phyloP scores from a whole-genome alignment of 2,888 invertebrate genomes.

The Hecatera dysodea region DNA sequence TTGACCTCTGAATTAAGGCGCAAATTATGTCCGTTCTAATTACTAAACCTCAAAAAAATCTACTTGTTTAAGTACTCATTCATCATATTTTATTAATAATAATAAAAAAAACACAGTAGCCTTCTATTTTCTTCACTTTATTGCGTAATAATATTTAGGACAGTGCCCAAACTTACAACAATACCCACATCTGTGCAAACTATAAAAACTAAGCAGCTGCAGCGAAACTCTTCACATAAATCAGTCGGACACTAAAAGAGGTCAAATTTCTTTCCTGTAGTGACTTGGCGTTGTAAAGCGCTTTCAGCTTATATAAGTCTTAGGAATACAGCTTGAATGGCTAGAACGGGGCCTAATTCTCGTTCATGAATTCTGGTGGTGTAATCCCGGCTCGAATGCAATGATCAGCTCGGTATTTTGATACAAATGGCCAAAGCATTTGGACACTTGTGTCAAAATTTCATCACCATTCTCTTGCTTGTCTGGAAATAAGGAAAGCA shows the following conservation, averaged over 20 bases:
- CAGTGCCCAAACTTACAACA: slow-evolving; percentile 23
- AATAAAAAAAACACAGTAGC: too few relatives aligned
- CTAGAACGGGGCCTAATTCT: too few relatives aligned
- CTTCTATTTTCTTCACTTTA: background rate
- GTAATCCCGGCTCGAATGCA: background rate
- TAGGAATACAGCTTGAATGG: slow-evolving; percentile 30
- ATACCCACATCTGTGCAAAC: slow-evolving; percentile 39
- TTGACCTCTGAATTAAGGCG: too few relatives aligned
- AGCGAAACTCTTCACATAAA: slow-evolving; percentile 62
- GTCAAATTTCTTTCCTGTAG: slow-evolving; percentile 67
- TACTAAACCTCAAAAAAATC: too few relatives aligned
- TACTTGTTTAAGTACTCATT: too few relatives aligned
- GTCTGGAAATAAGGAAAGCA: too few relatives aligned
- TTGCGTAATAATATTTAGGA: slow-evolving; percentile 17
- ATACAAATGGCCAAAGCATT: background rate
- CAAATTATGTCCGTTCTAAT: too few relatives aligned
- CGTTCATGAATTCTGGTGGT: background rate
- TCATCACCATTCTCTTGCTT: too few relatives aligned
- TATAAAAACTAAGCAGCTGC: slow-evolving; percentile 61
- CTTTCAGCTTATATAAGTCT: slow-evolving; percentile 57
- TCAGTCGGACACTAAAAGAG: slow-evolving; percentile 65
- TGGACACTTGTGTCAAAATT: too few relatives aligned
- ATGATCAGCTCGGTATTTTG: too few relatives aligned
- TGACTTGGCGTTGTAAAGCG: slow-evolving; percentile 50
- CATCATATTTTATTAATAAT: too few relatives aligned